Evolutionary conservation across 2,113 vertebrate species (phyloP), one percentile per base, ranked within the genome.

Genomic region (Antigone vipio): DNA sequence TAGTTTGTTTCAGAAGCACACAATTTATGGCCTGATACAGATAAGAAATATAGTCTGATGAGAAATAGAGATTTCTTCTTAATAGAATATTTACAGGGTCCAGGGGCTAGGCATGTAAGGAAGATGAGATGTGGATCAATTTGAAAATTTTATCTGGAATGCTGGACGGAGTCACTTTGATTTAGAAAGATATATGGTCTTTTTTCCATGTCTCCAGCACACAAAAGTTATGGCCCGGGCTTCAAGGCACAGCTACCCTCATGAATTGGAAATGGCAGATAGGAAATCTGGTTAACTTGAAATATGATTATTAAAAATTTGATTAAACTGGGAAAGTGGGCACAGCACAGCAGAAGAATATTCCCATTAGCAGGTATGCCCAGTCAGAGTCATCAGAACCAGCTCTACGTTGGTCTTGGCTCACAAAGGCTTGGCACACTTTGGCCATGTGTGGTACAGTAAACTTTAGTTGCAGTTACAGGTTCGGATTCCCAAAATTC

Each of bases 41-140:
- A 63, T 67, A 81, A 77, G 72, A 95, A 89, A 95, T 77, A 66
- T 12, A 63, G 68, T 47, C 68, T 60, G 77, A 89, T 95, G 81
- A 77, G 56, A 92, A 71, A 71, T 14, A 89, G 42, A 91, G 47
- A 91, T 92, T 88, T 94, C 58, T 23, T 77, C 53, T 64, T 73
- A 93, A 86, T 66, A 86, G 79, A 90, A 66, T 93, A 93, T 95
- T 92, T 94, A 92, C 44, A 68, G 69, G 60, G 76, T 89, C 55
- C 42, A 85, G 80, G 56, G 40, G 60, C 52, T 63, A 92, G 64
- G 62, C 47, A 47, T 18, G 60, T 30, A 67, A 78, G 73, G 76
- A 80, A 86, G 68, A 89, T 35, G 64, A 94, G 66, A 81, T 68
- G 38, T 5, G 12, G 56, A 91, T 89, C 80, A 91, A 44, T 71